Evolutionary conservation across 2,797 vertebrate species (phyloP).

Genomic region (Lacerta agilis): DNA sequence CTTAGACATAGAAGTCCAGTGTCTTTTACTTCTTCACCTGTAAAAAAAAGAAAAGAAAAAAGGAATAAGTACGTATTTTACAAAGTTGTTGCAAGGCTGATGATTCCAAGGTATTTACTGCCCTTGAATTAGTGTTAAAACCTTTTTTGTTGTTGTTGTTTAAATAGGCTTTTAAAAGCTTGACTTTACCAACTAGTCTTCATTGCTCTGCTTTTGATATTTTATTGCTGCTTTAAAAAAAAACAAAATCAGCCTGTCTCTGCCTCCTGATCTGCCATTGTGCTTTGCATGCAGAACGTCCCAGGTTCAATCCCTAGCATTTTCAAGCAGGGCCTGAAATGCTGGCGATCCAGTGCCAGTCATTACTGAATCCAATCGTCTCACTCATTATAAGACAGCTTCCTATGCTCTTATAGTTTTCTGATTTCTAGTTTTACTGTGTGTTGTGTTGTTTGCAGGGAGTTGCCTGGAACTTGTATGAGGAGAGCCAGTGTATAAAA

Average conservation of each 20-base stretch:
- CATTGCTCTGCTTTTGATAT: not conserved
- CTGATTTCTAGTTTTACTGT: not conserved
- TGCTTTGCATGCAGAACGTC: too few species aligned
- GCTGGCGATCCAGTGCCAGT: too few species aligned
- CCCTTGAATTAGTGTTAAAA: not conserved
- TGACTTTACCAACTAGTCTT: not conserved
- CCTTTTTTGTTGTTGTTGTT: not conserved
- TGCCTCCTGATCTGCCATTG: not conserved
- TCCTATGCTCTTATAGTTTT: too few species aligned
- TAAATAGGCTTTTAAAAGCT: not conserved
- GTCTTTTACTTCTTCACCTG: not conserved
- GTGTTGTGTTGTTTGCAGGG: not conserved
- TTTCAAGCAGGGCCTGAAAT: too few species aligned
- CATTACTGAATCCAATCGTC: not conserved
- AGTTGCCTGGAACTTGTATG: not conserved
- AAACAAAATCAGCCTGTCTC: not conserved
- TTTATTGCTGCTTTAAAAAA: not conserved
- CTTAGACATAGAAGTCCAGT: not conserved
- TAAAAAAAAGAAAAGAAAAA: not conserved
- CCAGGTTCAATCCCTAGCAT: too few species aligned
- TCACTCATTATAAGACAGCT: not conserved
- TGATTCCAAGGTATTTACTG: not conserved
- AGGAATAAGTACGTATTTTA: not conserved
- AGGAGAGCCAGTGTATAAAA: not conserved
- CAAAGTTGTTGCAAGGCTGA: not conserved